Evolutionary conservation across 2,113 vertebrate genomes (phyloP).

Genomic region (Dromaius novaehollandiae): DNA sequence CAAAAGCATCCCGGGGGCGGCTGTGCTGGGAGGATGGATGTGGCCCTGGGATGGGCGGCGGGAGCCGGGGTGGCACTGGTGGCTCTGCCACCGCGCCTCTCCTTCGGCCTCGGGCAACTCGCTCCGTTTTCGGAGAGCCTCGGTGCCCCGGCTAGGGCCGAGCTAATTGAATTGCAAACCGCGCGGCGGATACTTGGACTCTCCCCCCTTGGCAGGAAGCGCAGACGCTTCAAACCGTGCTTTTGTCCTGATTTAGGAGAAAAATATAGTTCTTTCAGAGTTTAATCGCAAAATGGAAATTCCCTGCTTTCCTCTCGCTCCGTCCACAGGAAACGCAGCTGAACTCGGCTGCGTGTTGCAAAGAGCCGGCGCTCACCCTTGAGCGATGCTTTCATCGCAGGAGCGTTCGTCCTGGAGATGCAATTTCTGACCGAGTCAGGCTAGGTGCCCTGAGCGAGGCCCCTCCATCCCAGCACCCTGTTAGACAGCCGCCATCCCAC

Average conservation of each 20-base stretch:
- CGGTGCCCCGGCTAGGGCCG: neutral
- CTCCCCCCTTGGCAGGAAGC: constrained; percentile 38
- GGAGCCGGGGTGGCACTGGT: neutral
- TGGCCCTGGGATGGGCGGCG: neutral
- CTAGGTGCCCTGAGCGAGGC: neutral
- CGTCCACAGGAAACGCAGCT: neutral
- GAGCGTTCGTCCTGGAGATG: constrained; percentile 23
- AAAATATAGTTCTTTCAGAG: neutral
- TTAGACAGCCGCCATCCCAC: rapidly evolving
- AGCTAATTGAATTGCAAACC: constrained; percentile 52
- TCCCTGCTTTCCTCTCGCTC: neutral
- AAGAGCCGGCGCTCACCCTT: neutral
- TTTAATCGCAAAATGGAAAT: constrained; percentile 27
- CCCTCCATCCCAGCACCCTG: neutral
- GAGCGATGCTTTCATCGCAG: neutral
- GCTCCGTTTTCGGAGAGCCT: neutral
- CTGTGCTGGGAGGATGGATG: no score
- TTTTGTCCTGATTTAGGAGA: constrained; percentile 30
- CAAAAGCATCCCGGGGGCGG: no score
- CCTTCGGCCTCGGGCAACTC: rapidly evolving
- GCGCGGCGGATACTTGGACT: constrained; percentile 36
- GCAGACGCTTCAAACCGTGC: constrained; percentile 1
- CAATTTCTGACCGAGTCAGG: neutral
- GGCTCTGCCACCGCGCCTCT: neutral
- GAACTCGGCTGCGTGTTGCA: neutral